These are phyloP conservation scores for Psophia crepitans DNA, from an alignment of 2,113 vertebrate species.

Conservation along the genomic window DNA sequence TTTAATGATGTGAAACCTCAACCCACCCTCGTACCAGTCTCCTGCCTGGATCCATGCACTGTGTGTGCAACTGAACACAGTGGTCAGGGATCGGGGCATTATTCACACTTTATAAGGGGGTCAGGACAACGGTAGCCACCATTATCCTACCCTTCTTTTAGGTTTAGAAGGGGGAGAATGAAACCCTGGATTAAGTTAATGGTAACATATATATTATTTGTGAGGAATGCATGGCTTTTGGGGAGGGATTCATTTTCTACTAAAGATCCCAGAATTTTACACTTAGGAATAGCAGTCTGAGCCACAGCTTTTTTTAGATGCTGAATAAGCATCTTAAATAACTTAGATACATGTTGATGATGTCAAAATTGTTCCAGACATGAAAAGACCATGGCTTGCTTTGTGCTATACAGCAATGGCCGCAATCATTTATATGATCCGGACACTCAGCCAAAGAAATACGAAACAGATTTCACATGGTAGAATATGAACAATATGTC, in stretches of 20 bases:
- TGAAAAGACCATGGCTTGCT: not conserved
- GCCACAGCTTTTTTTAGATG: not conserved
- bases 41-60: not conserved
- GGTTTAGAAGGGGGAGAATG: not conserved
- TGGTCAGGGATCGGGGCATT: not conserved
- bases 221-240: not conserved
- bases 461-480: not conserved
- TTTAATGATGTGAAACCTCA: not conserved
- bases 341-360: not conserved
- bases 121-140: not conserved
- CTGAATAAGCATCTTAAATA: not conserved
- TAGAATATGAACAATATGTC: not conserved
- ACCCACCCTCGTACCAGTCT: not conserved
- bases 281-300: not conserved
- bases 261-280: not conserved
- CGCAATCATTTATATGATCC: not conserved
- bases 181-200: not conserved
- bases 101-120: not conserved
- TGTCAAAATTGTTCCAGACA: not conserved
- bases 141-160: not conserved
- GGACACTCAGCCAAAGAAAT: slow-evolving; percentile 4
- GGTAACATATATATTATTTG: not conserved
- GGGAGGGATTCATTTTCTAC: not conserved
- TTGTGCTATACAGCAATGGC: not conserved
- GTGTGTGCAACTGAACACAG: not conserved